Base-by-base conservation (phyloP, 2,888 invertebrate species). In the Meiosimyza decipiens region DNA sequence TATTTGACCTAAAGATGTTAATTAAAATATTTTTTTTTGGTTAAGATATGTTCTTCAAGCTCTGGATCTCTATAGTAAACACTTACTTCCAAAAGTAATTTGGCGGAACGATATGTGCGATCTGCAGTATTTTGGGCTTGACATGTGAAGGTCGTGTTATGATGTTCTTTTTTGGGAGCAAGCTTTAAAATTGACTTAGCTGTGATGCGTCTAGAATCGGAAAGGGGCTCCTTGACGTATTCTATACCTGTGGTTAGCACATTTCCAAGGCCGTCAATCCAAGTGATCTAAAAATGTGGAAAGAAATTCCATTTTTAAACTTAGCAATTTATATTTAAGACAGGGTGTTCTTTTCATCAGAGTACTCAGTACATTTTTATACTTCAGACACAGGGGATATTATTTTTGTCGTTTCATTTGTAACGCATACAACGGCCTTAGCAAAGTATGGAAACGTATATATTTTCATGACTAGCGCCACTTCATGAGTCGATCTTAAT, bases 51-150 rank as follows among this genome's bases (percentile, higher is more conserved):
- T 28, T 28, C 28, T 3, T 28, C 28, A 28, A 28, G 28, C 4
- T 28, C 28, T 28, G 28, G 4, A 28, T 28, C 28, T 28, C 28
- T 28, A 28, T 4, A 28, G 28, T 28, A 28, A 28, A 4, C 28
- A 28, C 28, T 89, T 83, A 93, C 94, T 91, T 96, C 93, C 69
- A 98, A 88, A 81, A 91, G 92, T 71, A 97, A 91, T 84, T 92
- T 92, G 18, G 94, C 93, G 74, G 93, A 92, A 85, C 93, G 91
- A 83, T 95, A 95, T 11, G 94, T 92, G 79, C 94, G 90, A 84
- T 97, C 94, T 7, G 97, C 97, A 22, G 95, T 94, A 85, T 97
- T 97, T 87, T 95, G 95, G 71, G 94, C 96, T 89, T 95, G 95
- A 86, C 97, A 98, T 18, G 94, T 95, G 83, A 97, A 94, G 11